These are phyloP conservation scores for Aradophagus sp. DNA, from an alignment of 1,140 invertebrate genomes.

Conservation along the genomic window DNA sequence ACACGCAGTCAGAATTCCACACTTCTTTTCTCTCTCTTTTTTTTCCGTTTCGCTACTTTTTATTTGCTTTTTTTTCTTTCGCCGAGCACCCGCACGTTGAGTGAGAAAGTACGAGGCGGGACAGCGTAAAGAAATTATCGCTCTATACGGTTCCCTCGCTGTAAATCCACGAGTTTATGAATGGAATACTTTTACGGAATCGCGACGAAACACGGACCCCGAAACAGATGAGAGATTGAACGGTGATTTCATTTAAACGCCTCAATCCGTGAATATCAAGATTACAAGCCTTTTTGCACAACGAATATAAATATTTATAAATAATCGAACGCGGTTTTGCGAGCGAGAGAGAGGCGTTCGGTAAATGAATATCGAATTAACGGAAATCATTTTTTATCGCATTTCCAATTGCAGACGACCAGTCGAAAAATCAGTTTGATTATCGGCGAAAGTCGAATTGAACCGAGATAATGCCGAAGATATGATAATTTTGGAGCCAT, in stretches of 20 bases:
- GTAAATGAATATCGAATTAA: slow-evolving; percentile 5
- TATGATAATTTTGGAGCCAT: slow-evolving; percentile 40
- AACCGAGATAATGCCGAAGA: slow-evolving; percentile 29
- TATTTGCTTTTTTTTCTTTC: slow-evolving; percentile 20
- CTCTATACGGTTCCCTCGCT: slow-evolving; percentile 23
- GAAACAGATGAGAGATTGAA: slow-evolving; percentile 31
- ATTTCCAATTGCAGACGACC: not conserved
- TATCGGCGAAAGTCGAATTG: slow-evolving; percentile 7
- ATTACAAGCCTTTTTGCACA: too few relatives aligned
- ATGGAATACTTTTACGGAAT: slow-evolving; percentile 46
- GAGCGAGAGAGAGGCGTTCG: not conserved
- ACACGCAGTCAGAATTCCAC: slow-evolving; percentile 44
- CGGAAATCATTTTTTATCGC: slow-evolving; percentile 5
- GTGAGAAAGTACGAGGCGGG: slow-evolving; percentile 45
- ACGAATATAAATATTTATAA: slow-evolving; percentile 1
- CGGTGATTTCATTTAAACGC: slow-evolving; percentile 13
- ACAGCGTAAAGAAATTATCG: slow-evolving; percentile 55
- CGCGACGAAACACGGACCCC: slow-evolving; percentile 39
- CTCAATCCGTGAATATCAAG: slow-evolving; percentile 8
- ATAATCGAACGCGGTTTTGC: not conserved
- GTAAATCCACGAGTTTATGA: slow-evolving; percentile 53
- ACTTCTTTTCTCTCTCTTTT: slow-evolving; percentile 24
- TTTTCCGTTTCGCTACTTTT: slow-evolving; percentile 8
- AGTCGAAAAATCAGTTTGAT: slow-evolving; percentile 15
- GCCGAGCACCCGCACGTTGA: slow-evolving; percentile 36